Conservation (phyloP, 2,113 vertebrate genomes). For the Aspiorhynchus laticeps region DNA sequence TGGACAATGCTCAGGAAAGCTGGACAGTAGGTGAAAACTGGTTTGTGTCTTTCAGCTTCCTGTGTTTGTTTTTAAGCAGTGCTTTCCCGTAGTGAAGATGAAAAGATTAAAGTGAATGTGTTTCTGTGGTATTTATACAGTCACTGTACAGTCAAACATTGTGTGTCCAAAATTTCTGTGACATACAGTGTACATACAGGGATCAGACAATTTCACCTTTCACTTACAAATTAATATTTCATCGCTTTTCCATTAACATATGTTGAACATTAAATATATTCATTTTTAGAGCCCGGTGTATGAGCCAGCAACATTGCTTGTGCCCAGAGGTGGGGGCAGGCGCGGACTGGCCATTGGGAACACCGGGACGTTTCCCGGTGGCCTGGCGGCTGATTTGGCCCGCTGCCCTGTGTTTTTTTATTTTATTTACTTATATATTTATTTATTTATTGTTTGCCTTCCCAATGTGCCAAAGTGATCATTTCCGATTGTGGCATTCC, state of each 20-base stretch:
- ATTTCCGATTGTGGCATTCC: too few species aligned
- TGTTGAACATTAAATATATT: neutral
- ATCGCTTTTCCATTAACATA: neutral
- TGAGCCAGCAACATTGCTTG: too few species aligned
- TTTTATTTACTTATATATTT: too few species aligned
- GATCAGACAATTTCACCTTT: neutral
- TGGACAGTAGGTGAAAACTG: neutral
- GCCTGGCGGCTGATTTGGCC: too few species aligned
- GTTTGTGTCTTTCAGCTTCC: conserved; percentile 13
- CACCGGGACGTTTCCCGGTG: too few species aligned
- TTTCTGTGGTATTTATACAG: neutral
- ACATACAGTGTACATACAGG: neutral
- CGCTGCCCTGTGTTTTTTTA: too few species aligned
- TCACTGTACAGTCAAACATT: neutral
- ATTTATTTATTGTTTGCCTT: too few species aligned
- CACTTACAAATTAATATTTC: neutral
- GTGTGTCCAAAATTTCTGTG: neutral
- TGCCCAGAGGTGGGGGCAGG: too few species aligned
- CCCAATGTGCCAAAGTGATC: too few species aligned
- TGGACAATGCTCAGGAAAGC: conserved; percentile 5
- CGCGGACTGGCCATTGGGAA: too few species aligned
- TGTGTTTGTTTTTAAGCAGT: conserved; percentile 18
- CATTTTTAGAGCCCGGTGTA: neutral
- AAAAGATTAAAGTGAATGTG: neutral
- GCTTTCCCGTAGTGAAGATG: neutral